A percentile compares a stretch with the other conserved stretches of the same genome.
phyloP scores from a whole-genome alignment of 2,888 invertebrate species.

The Aspidiotus destructor region DNA sequence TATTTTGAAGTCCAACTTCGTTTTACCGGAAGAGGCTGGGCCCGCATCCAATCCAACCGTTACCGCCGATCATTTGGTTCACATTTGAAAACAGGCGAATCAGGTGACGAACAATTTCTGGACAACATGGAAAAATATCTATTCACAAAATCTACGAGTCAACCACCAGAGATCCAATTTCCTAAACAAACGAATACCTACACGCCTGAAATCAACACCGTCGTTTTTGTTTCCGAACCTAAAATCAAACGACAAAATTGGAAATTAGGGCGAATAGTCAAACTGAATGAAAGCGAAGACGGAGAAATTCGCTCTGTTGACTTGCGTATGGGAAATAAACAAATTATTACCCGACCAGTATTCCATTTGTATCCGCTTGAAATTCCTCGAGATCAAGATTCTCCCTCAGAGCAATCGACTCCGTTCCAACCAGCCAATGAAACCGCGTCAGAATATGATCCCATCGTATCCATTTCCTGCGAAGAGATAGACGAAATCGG shows the following conservation, averaged over 20 bases:
- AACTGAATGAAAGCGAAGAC: not conserved
- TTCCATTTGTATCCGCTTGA: not conserved
- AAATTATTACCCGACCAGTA: not conserved
- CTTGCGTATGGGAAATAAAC: not conserved
- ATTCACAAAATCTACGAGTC: not conserved
- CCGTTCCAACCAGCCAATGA: no score
- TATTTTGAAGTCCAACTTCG: not conserved
- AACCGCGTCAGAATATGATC: no score
- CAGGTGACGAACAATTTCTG: not conserved
- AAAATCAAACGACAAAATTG: not conserved
- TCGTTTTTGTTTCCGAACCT: not conserved
- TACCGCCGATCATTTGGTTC: not conserved
- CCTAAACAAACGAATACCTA: no score
- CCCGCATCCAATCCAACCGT: not conserved
- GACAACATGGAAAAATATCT: not conserved
- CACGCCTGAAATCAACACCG: not conserved
- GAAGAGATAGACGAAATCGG: no score
- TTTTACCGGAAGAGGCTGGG: not conserved
- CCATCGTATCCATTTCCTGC: no score
- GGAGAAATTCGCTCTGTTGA: not conserved
- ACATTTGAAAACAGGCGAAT: not conserved
- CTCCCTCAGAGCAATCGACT: no score
- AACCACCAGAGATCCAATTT: no score
- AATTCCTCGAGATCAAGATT: no score
- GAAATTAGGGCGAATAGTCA: not conserved